A percentile compares a stretch with the other conserved stretches of the same genome.
Evolutionary conservation across 2,797 vertebrate genomes (phyloP).

Genomic region (Argentina silus): DNA sequence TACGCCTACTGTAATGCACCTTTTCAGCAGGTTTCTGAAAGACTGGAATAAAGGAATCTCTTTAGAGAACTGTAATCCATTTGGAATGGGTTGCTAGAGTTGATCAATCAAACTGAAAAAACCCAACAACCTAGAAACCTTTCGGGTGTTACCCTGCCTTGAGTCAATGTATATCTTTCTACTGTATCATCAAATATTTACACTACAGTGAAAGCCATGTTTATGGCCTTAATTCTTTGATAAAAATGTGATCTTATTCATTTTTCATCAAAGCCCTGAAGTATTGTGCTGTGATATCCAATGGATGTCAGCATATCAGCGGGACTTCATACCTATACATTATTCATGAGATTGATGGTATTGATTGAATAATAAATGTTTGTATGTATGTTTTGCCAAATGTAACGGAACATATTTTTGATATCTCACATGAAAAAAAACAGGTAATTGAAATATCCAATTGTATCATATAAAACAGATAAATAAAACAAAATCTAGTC

Average conservation of each 20-base stretch:
- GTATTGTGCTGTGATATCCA: not conserved
- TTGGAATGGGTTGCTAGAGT: conserved; percentile 10
- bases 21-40: not conserved
- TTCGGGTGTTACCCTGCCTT: not conserved
- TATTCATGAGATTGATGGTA: conserved; percentile 35
- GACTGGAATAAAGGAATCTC: not conserved
- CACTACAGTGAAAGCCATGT: not conserved
- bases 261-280: conserved; percentile 18
- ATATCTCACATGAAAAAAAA: not conserved
- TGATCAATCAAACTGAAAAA: conserved; percentile 12
- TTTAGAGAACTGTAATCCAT: not conserved
- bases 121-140: not conserved
- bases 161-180: not conserved
- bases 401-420: not conserved
- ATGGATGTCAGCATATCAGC: not conserved
- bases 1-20: not conserved
- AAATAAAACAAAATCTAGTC: not conserved
- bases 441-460: too few species aligned
- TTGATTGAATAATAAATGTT: conserved; percentile 5
- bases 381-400: too few species aligned
- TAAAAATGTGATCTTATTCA: not conserved
- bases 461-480: too few species aligned
- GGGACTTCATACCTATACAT: conserved; percentile 5
- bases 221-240: conserved; percentile 14
- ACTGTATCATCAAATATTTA: conserved; percentile 8